phyloP scores from a whole-genome alignment of 1,140 invertebrate species.

The Dysdera silvatica region DNA sequence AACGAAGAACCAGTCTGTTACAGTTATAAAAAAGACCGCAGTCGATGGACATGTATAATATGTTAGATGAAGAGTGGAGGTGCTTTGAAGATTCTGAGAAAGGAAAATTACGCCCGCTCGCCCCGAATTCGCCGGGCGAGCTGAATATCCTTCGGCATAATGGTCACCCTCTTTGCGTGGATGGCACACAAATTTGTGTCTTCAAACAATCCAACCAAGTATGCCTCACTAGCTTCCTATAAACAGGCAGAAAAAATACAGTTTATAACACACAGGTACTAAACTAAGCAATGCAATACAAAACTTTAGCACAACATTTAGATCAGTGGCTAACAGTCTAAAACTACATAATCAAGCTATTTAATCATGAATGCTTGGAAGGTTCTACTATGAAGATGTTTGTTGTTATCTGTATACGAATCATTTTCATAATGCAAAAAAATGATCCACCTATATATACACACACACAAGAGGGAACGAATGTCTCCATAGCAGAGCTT shows the following conservation, averaged over 20 bases:
- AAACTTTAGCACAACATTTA: too few species aligned
- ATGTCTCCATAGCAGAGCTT: too few species aligned
- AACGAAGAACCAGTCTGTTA: conserved; percentile 29
- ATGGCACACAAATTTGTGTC: conserved; percentile 91
- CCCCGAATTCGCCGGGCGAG: conserved; percentile 60
- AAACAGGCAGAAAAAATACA: not conserved
- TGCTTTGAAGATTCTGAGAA: too few species aligned
- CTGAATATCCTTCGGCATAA: conserved; percentile 95
- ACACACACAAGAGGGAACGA: too few species aligned
- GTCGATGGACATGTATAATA: conserved; percentile 27
- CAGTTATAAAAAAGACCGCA: conserved; percentile 29
- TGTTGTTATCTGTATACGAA: too few species aligned
- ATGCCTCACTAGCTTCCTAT: conserved; percentile 83
- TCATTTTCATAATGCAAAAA: too few species aligned
- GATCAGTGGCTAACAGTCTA: too few species aligned
- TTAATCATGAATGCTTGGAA: too few species aligned
- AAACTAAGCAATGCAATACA: too few species aligned
- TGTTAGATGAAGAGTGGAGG: conserved; percentile 26
- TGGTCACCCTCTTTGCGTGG: conserved; percentile 88
- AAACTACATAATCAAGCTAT: too few species aligned
- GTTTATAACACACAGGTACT: not conserved
- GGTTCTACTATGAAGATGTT: too few species aligned
- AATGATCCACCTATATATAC: too few species aligned
- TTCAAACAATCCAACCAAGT: conserved; percentile 78
- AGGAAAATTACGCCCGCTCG: conserved; percentile 35